These are phyloP conservation scores for Apeira syringaria DNA, from an alignment of 2,888 invertebrate species.

Conservation along the genomic window DNA sequence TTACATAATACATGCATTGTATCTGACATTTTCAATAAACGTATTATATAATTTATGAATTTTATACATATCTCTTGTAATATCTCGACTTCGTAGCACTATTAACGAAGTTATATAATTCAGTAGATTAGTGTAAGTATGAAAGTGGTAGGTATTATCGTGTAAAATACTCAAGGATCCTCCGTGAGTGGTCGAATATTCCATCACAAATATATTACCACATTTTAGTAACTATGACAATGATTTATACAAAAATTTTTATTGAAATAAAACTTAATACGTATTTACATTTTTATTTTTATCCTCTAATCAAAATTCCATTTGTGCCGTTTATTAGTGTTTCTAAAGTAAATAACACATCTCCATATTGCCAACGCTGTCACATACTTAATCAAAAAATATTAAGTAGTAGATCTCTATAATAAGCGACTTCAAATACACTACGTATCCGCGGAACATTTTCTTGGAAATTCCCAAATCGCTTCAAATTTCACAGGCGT, in stretches of 20 bases:
- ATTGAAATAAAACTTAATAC: conserved; percentile 66
- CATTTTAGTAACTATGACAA: conserved; percentile 65
- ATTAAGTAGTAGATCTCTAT: too few species aligned
- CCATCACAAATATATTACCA: conserved; percentile 78
- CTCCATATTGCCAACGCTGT: too few species aligned
- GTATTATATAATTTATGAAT: conserved; percentile 45
- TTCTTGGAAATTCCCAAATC: too few species aligned
- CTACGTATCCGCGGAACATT: too few species aligned
- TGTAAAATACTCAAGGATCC: conserved; percentile 62
- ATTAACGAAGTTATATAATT: conserved; percentile 28
- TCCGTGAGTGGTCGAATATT: conserved; percentile 57
- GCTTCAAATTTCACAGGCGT: too few species aligned
- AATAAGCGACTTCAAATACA: too few species aligned
- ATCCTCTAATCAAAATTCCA: conserved; percentile 13
- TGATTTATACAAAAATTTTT: conserved; percentile 69
- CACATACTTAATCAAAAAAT: too few species aligned
- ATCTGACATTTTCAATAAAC: conserved; percentile 22
- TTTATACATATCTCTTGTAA: conserved; percentile 40
- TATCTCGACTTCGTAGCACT: conserved; percentile 31
- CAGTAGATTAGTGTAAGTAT: conserved; percentile 27
- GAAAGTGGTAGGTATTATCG: conserved; percentile 21
- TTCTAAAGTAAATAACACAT: too few species aligned
- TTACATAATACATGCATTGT: conserved; percentile 10
- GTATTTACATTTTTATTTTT: conserved; percentile 50
- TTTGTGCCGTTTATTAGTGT: too few species aligned